A percentile compares a stretch with the other conserved stretches of the same genome.
These are phyloP conservation scores for Drosophila subquinaria DNA, from an alignment of 2,888 invertebrate genomes.

Conservation along the genomic window DNA sequence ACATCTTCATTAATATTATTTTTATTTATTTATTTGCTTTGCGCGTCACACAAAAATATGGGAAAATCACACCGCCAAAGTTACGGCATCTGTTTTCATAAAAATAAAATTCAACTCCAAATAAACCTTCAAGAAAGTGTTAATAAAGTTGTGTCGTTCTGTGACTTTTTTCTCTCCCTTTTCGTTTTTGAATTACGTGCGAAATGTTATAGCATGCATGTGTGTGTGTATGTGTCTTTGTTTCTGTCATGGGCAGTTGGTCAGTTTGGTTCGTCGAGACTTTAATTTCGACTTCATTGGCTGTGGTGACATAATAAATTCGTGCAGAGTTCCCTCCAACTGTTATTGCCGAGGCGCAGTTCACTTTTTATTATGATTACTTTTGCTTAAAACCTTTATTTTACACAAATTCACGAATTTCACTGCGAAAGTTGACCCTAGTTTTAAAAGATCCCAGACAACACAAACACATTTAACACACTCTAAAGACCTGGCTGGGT, in stretches of 20 bases:
- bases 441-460: constrained; percentile 14
- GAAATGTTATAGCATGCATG: constrained; percentile 61
- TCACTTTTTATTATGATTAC: constrained; percentile 57
- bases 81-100: constrained; percentile 61
- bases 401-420: constrained; percentile 28
- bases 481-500: constrained; percentile 17
- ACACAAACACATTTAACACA: neutral
- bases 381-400: constrained; percentile 35
- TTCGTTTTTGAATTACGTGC: constrained; percentile 71
- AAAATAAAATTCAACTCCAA: constrained; percentile 28
- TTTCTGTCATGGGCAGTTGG: constrained; percentile 50
- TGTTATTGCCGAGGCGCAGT: constrained; percentile 38
- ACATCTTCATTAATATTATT: constrained; percentile 34
- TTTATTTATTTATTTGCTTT: constrained; percentile 65
- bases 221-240: constrained; percentile 32
- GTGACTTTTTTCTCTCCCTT: constrained; percentile 34
- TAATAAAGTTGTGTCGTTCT: constrained; percentile 77
- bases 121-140: constrained; percentile 61
- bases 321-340: constrained; percentile 38
- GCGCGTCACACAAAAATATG: constrained; percentile 56
- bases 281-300: constrained; percentile 56
- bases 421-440: constrained; percentile 55
- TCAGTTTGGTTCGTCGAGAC: constrained; percentile 34
- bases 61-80: constrained; percentile 65
- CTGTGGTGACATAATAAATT: constrained; percentile 65